These are phyloP conservation scores for Chaetorhynchus papuensis DNA, from an alignment of 2,113 vertebrate species.

Conservation along the genomic window DNA sequence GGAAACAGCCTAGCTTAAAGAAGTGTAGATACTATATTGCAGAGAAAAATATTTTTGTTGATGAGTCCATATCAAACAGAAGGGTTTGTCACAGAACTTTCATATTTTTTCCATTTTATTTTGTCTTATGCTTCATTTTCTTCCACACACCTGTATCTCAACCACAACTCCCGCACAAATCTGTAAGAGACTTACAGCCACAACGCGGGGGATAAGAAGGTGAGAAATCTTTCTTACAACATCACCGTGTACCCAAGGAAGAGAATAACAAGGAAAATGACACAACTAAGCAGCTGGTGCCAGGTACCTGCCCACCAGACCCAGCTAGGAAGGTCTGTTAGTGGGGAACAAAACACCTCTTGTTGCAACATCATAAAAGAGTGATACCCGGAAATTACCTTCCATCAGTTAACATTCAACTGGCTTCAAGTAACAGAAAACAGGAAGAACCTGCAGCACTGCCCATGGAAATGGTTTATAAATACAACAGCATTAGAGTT, in stretches of 20 bases:
- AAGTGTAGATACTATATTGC: background rate
- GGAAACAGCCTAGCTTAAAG: background rate
- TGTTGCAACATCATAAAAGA: background rate
- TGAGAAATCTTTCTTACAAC: background rate
- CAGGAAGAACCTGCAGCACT: background rate
- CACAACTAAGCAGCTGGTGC: background rate
- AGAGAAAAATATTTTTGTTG: background rate
- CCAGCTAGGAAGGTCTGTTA: background rate
- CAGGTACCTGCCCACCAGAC: background rate
- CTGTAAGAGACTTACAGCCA: background rate
- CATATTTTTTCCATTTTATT: background rate
- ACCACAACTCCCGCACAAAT: background rate
- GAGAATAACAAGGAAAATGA: background rate
- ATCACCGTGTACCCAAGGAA: background rate
- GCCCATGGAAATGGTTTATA: background rate
- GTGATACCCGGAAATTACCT: background rate
- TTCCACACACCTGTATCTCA: background rate
- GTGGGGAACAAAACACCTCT: background rate
- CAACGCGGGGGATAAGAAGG: rapidly evolving
- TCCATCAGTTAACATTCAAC: background rate
- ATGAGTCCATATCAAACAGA: background rate
- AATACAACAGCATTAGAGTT: background rate
- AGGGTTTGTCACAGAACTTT: background rate
- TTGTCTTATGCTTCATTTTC: background rate
- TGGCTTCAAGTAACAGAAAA: background rate